These are phyloP conservation scores for Pangasianodon hypophthalmus DNA, from an alignment of 2,113 vertebrate genomes.

Conservation along the genomic window DNA sequence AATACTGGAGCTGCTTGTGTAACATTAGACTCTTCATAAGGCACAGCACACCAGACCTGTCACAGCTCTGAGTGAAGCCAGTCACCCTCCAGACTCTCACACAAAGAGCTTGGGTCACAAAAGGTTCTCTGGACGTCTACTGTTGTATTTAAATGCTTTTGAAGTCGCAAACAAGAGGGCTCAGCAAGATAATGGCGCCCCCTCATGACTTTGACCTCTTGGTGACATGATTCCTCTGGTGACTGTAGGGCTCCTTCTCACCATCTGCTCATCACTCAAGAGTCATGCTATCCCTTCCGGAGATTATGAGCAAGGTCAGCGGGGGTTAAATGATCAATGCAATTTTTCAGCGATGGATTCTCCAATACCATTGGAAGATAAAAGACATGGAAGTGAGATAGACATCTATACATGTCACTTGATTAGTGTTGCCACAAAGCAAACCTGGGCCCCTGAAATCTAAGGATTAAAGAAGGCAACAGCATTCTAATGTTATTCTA, in stretches of 20 bases:
- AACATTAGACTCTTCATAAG: slow-evolving; percentile 73
- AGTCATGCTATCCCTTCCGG: slow-evolving; percentile 58
- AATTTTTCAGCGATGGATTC: slow-evolving; percentile 40
- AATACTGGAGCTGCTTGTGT: slow-evolving; percentile 73
- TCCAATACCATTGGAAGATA: slow-evolving; percentile 38
- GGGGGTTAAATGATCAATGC: slow-evolving; percentile 57
- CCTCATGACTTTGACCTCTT: slow-evolving; percentile 56
- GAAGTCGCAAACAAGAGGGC: slow-evolving; percentile 63
- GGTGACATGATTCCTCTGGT: slow-evolving; percentile 51
- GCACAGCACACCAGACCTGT: slow-evolving; percentile 47
- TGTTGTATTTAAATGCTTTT: slow-evolving; percentile 58
- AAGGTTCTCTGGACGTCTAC: slow-evolving; percentile 51
- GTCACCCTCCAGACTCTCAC: slow-evolving; percentile 73
- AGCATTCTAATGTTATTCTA: neutral
- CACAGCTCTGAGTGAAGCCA: slow-evolving; percentile 69
- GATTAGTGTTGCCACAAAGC: slow-evolving; percentile 15
- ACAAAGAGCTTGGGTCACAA: slow-evolving; percentile 75
- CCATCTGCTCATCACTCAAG: slow-evolving; percentile 52
- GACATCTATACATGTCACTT: slow-evolving; percentile 36
- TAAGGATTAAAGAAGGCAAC: slow-evolving; percentile 15
- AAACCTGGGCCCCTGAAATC: slow-evolving; percentile 9
- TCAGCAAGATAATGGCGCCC: slow-evolving; percentile 50
- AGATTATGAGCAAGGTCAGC: slow-evolving; percentile 50
- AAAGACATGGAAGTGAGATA: slow-evolving; percentile 50
- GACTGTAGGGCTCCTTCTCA: slow-evolving; percentile 50